Evolutionary conservation across 64 coral and sea anemone genomes (phyloP).

Genomic region (Platygyra sinensis): DNA sequence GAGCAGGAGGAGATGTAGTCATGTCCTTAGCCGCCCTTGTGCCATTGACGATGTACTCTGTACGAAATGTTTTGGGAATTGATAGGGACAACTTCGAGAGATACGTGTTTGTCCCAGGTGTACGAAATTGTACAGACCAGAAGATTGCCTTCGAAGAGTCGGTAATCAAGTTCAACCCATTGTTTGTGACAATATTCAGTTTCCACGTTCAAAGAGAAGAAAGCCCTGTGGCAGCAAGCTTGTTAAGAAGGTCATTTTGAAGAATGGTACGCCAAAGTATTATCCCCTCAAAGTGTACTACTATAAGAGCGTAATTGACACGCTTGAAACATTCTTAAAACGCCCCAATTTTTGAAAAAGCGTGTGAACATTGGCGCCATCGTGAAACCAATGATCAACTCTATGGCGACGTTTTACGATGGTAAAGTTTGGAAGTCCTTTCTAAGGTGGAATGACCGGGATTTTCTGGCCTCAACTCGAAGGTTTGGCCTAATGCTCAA

Average conservation of each 20-base stretch:
- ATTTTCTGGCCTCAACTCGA: neutral
- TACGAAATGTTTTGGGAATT: neutral
- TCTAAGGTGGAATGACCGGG: neutral
- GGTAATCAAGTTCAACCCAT: neutral
- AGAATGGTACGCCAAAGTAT: neutral
- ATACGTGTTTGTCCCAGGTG: slow-evolving; percentile 27
- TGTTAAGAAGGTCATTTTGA: neutral
- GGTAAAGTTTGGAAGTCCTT: slow-evolving; percentile 44
- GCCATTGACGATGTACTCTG: neutral
- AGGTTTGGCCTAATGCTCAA: slow-evolving; percentile 34
- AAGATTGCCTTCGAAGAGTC: slow-evolving; percentile 2
- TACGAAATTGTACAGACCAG: neutral
- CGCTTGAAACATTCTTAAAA: slow-evolving; percentile 14
- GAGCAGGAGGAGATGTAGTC: too few species aligned
- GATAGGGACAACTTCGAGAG: slow-evolving; percentile 1
- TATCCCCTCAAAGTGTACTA: slow-evolving; percentile 15
- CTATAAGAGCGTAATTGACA: slow-evolving; percentile 44
- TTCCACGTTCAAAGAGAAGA: neutral
- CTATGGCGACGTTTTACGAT: slow-evolving; percentile 30
- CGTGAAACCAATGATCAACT: neutral
- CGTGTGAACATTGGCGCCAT: slow-evolving; percentile 24
- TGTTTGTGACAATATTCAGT: neutral
- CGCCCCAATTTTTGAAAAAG: neutral
- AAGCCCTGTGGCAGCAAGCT: neutral
- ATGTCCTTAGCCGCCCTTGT: too few species aligned